phyloP scores from a whole-genome alignment of 2,113 vertebrate species.

The Murina feae region DNA sequence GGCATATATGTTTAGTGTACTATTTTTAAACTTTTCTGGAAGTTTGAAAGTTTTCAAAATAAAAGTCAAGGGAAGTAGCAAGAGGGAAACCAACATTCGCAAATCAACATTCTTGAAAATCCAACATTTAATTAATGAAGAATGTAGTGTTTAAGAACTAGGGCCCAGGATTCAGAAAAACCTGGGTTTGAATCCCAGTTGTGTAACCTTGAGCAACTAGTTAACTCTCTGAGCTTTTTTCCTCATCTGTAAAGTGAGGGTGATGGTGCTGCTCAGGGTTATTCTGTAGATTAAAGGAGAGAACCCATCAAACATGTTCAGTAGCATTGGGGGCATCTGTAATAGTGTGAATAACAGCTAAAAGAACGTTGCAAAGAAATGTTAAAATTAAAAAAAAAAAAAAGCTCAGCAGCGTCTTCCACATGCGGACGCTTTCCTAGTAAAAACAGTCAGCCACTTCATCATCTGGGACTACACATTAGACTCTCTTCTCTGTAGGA shows the following conservation, averaged over 20 bases:
- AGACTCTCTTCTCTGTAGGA: not conserved
- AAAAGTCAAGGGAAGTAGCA: not conserved
- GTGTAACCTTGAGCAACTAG: not conserved
- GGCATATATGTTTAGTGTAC: not conserved
- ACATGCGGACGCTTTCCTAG: not conserved
- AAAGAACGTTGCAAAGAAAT: not conserved
- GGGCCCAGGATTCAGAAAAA: not conserved
- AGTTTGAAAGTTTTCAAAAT: conserved; percentile 11
- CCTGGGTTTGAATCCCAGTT: not conserved
- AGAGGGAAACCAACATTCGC: not conserved
- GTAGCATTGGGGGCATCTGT: not conserved
- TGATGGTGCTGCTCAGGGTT: not conserved
- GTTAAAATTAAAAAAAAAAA: not conserved
- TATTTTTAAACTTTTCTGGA: not conserved
- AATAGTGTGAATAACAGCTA: not conserved
- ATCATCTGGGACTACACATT: not conserved
- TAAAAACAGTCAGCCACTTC: not conserved
- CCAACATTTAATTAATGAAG: not conserved
- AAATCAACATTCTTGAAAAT: not conserved
- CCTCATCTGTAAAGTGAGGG: not conserved
- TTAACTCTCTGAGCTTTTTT: not conserved
- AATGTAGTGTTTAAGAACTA: not conserved
- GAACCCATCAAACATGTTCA: not conserved
- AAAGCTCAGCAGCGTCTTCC: not conserved
- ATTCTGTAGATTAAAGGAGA: not conserved